Conservation (phyloP, 2,888 invertebrate species). For the Rotaria socialis region DNA sequence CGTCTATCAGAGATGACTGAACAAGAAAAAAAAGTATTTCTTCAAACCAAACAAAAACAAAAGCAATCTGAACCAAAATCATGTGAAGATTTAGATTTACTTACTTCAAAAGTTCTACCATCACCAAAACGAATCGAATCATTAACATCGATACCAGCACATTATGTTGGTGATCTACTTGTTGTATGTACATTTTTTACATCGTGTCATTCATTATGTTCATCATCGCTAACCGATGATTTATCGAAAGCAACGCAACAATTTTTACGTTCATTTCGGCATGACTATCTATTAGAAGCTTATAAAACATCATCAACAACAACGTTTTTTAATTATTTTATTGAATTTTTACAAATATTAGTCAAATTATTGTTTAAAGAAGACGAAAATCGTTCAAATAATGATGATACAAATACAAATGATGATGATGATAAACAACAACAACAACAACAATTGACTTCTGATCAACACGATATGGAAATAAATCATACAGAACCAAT, state of each 20-base stretch:
- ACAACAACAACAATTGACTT: background rate
- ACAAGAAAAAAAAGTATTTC: background rate
- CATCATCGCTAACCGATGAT: background rate
- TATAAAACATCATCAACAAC: slow-evolving; percentile 7
- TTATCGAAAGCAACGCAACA: slow-evolving; percentile 18
- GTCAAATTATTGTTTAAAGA: slow-evolving; percentile 30
- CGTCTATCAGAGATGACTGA: slow-evolving; percentile 22
- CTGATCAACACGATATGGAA: background rate
- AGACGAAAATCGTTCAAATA: background rate
- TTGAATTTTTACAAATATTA: slow-evolving; percentile 24
- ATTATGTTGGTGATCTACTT: slow-evolving; percentile 10
- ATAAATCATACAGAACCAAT: background rate
- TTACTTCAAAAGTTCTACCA: slow-evolving; percentile 2
- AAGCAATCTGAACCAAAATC: background rate
- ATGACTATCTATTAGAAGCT: background rate
- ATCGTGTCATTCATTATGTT: slow-evolving; percentile 16
- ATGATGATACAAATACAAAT: background rate
- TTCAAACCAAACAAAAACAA: slow-evolving; percentile 29
- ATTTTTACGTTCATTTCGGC: slow-evolving; percentile 27
- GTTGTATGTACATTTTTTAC: slow-evolving; percentile 32
- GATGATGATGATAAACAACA: background rate
- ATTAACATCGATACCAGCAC: background rate
- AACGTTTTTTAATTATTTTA: slow-evolving; percentile 28
- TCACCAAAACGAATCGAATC: background rate
- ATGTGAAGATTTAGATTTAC: slow-evolving; percentile 12